Percentiles rank a stretch among this genome's conserved stretches.
These are phyloP conservation scores for Kryptolebias marmoratus DNA, from an alignment of 2,113 vertebrate species.

Conservation along the genomic window DNA sequence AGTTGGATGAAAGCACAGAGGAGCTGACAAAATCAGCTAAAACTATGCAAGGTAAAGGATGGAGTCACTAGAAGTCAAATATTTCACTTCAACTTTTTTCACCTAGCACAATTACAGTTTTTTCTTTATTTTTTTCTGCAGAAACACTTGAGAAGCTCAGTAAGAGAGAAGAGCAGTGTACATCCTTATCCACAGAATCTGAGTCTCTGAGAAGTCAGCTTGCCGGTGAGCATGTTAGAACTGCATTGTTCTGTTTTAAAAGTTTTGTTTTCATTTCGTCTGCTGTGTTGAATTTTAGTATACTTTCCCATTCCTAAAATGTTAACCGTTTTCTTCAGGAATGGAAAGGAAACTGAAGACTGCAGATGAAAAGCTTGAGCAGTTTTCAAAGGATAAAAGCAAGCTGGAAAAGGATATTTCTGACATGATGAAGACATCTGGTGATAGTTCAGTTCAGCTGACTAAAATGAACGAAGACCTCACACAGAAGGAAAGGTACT, in stretches of 20 bases:
- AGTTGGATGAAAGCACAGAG: slow-evolving; percentile 81
- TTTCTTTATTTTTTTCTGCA: slow-evolving; percentile 70
- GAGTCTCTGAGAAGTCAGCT: slow-evolving; percentile 83
- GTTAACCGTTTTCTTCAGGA: slow-evolving; percentile 67
- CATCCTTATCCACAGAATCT: slow-evolving; percentile 81
- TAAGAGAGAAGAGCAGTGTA: slow-evolving; percentile 88
- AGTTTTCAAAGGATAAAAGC: slow-evolving; percentile 86
- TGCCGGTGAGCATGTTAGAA: slow-evolving; percentile 67
- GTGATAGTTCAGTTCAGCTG: slow-evolving; percentile 91
- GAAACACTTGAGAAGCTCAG: slow-evolving; percentile 87
- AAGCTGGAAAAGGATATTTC: slow-evolving; percentile 92
- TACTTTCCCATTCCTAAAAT: not conserved
- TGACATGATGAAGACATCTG: slow-evolving; percentile 93
- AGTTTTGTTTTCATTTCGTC: not conserved
- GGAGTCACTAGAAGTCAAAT: not conserved
- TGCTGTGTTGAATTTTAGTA: not conserved
- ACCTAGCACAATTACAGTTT: not conserved
- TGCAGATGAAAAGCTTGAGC: slow-evolving; percentile 85
- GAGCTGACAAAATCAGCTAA: slow-evolving; percentile 82
- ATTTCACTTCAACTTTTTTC: slow-evolving; percentile 7
- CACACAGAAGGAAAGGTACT: slow-evolving; percentile 89
- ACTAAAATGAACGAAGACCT: slow-evolving; percentile 92
- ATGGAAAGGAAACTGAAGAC: slow-evolving; percentile 88
- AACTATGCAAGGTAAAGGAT: slow-evolving; percentile 89
- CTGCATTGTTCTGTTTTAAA: not conserved